Evolutionary conservation across 1,140 invertebrate species (phyloP), one percentile per base, ranked within the genome.

Genomic region (Pogonomyrmex californicus): DNA sequence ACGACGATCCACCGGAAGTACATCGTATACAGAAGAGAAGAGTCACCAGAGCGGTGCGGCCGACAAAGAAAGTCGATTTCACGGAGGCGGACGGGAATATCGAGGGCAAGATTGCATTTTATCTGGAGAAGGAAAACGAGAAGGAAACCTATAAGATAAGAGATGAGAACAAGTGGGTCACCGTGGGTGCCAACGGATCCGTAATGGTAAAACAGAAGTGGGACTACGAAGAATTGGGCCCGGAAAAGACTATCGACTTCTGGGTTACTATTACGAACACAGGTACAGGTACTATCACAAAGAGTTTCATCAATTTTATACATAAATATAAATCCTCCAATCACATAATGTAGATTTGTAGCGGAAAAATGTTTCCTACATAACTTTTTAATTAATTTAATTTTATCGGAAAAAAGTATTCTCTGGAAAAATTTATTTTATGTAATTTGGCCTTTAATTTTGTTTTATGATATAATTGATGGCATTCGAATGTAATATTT

Each of bases 211-310:
- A 98, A 95, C 98, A 98, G 96, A 98, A 98, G 96, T 99, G 98
- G 98, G 98, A 99, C 96, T 99, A 98, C 94, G 98, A 99, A 93
- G 98, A 99, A 92, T 94, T 99, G 3, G 98, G 98, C n/a, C 98
- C 98, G 0, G 98, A 99, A 95, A 99, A 99, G 94, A 99, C 98
- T 2, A 99, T 99, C 91, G 98, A 99, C 94, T 99, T 99, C 95
- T 99, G 98, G 98, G 98, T 99, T 17, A 99, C 98, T 41, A 99
- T 99, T 90, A 98, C 98, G 12, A 99, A 99, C 94, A 96, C 97
- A 92, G 97, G 97, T 96, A 71, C 79, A 14, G 47, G 62, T 73
- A 70, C n/a, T 77, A 77, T 81, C 65, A 38, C 44, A 60, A 79
- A 79, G 10, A 30, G 4, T 51, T 23, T 30, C 2, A 2, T 23